Conservation (phyloP, 2,797 vertebrate genomes). For the Trachurus trachurus region DNA sequence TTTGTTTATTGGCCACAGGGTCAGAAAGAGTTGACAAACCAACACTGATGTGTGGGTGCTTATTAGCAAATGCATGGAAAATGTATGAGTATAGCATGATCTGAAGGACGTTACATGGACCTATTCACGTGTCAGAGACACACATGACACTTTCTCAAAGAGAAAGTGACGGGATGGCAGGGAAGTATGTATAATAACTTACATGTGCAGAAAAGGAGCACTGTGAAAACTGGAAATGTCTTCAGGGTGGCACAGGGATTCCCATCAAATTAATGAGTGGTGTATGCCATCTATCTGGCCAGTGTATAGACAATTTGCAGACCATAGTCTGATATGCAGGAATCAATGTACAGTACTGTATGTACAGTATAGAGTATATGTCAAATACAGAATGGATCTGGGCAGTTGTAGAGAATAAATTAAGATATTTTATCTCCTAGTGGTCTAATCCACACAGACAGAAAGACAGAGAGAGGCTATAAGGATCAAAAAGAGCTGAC, state of each 20-base stretch:
- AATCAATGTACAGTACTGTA: slow-evolving; percentile 7
- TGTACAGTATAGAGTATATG: background rate
- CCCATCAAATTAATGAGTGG: slow-evolving; percentile 31
- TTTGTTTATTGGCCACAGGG: slow-evolving; percentile 19
- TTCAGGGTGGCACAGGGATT: background rate
- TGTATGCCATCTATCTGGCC: slow-evolving; percentile 23
- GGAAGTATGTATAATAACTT: slow-evolving; percentile 14
- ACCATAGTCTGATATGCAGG: slow-evolving; percentile 23
- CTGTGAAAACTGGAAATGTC: background rate
- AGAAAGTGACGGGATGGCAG: slow-evolving; percentile 8
- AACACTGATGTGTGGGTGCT: slow-evolving; percentile 33
- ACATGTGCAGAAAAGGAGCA: background rate
- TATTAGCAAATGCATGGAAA: slow-evolving; percentile 29
- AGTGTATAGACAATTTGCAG: slow-evolving; percentile 20
- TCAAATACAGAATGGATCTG: slow-evolving; percentile 20
- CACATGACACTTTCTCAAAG: too few species aligned
- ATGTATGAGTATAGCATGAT: slow-evolving; percentile 14
- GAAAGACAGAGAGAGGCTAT: slow-evolving; percentile 32
- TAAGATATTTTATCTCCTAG: slow-evolving; percentile 22
- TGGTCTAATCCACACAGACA: slow-evolving; percentile 42
- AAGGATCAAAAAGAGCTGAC: slow-evolving; percentile 37
- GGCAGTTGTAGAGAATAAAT: slow-evolving; percentile 26
- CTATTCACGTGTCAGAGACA: slow-evolving; percentile 24
- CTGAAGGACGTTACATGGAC: slow-evolving; percentile 24
- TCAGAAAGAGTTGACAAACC: slow-evolving; percentile 41